Percentiles rank a stretch among this genome's conserved stretches.
These are phyloP conservation scores for Epinotia bilunana DNA, from an alignment of 2,888 invertebrate genomes.

Conservation along the genomic window DNA sequence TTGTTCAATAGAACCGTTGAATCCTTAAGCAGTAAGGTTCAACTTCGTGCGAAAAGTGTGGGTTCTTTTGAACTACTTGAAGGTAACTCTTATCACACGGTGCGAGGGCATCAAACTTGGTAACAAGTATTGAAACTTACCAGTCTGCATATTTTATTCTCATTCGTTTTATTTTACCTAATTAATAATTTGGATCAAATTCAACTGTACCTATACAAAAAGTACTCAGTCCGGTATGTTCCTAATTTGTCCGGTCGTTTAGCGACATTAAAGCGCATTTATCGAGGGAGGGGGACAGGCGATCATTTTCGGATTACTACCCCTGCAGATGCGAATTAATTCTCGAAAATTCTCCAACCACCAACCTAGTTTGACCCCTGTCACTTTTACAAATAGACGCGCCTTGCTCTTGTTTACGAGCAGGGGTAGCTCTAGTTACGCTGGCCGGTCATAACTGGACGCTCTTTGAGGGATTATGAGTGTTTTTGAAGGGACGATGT, in stretches of 20 bases:
- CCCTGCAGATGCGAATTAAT: conserved; percentile 80
- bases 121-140: neutral
- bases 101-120: too few relatives aligned
- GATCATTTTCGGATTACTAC: conserved; percentile 83
- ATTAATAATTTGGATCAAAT: neutral
- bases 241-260: conserved; percentile 61
- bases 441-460: conserved; percentile 72
- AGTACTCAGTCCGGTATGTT: conserved; percentile 46
- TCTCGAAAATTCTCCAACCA: conserved; percentile 63
- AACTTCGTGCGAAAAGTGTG: neutral
- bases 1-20: neutral
- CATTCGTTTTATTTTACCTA: neutral
- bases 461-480: conserved; percentile 80
- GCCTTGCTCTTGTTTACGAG: conserved; percentile 48
- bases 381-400: conserved; percentile 51
- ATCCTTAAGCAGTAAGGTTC: neutral
- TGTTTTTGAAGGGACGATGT: conserved; percentile 71
- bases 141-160: neutral
- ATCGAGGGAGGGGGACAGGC: conserved; percentile 72
- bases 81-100: too few relatives aligned
- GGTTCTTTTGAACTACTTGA: too few relatives aligned
- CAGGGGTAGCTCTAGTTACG: conserved; percentile 51
- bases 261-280: conserved; percentile 78
- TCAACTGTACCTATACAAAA: conserved; percentile 14
- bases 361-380: conserved; percentile 64